Evolutionary conservation across 1,140 invertebrate genomes (phyloP).

Genomic region (Trinorchestia longiramus): DNA sequence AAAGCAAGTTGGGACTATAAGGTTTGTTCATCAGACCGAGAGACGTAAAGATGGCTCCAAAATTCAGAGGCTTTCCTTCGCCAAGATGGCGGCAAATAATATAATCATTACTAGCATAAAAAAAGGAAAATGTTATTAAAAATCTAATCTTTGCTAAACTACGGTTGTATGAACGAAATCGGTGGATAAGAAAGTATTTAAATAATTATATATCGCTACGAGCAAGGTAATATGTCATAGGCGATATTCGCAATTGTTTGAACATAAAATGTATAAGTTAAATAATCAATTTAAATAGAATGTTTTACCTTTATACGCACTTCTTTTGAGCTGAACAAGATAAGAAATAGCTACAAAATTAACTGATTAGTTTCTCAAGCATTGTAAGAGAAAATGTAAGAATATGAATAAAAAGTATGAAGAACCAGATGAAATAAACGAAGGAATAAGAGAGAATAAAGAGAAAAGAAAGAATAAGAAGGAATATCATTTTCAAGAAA

Average conservation of each 20-base stretch:
- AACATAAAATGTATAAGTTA: background rate
- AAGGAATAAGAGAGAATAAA: no score
- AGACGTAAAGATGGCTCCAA: background rate
- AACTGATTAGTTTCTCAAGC: background rate
- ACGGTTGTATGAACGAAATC: background rate
- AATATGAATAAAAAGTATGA: no score
- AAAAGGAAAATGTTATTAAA: background rate
- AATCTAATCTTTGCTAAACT: background rate
- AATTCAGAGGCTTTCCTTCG: background rate
- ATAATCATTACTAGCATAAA: background rate
- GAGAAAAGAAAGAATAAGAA: background rate
- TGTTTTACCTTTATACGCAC: background rate
- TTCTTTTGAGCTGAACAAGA: background rate
- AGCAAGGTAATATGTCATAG: background rate
- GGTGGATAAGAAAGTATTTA: background rate
- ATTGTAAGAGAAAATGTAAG: no score
- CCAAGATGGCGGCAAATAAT: background rate
- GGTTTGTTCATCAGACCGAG: slow-evolving; percentile 13
- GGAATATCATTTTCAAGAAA: no score
- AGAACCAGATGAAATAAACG: no score
- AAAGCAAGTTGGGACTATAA: slow-evolving; percentile 22
- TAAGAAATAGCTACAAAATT: background rate
- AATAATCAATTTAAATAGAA: background rate
- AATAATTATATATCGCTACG: background rate
- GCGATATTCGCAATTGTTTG: background rate